phyloP scores from a whole-genome alignment of 2,888 invertebrate species.

The Rhagophthalmus giganteus region DNA sequence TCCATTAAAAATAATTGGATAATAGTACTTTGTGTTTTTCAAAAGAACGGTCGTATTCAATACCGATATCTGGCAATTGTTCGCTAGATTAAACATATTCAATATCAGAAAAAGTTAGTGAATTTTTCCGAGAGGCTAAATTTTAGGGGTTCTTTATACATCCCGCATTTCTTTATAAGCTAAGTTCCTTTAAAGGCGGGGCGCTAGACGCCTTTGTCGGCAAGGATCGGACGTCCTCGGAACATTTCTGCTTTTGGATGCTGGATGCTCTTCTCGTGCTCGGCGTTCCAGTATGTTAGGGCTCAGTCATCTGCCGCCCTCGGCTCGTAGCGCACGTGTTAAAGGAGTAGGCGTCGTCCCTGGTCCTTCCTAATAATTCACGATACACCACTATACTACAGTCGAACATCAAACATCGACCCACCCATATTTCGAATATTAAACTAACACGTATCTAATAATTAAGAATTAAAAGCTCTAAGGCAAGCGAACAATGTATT shows the following conservation, averaged over 20 bases:
- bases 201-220: slow-evolving; percentile 41
- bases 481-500: too few relatives aligned
- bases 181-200: slow-evolving; percentile 37
- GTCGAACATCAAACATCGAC: too few relatives aligned
- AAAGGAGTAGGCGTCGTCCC: slow-evolving; percentile 1
- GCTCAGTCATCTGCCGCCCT: slow-evolving; percentile 45
- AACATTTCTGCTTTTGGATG: slow-evolving; percentile 49
- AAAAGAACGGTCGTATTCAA: slow-evolving; percentile 27
- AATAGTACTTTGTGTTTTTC: slow-evolving; percentile 27
- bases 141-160: slow-evolving; percentile 39
- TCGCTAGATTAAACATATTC: slow-evolving; percentile 51
- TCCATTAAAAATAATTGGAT: slow-evolving; percentile 32
- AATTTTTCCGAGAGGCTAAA: slow-evolving; percentile 45
- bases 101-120: slow-evolving; percentile 44
- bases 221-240: slow-evolving; percentile 43
- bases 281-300: slow-evolving; percentile 45
- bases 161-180: slow-evolving; percentile 39
- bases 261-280: slow-evolving; percentile 43
- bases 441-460: too few relatives aligned
- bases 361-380: background rate
- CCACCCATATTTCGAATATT: too few relatives aligned
- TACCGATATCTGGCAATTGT: slow-evolving; percentile 45
- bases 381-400: too few relatives aligned
- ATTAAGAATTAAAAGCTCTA: too few relatives aligned
- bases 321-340: slow-evolving; percentile 35